These are phyloP conservation scores for Martes martes DNA, from an alignment of 2,113 vertebrate species.

Conservation along the genomic window DNA sequence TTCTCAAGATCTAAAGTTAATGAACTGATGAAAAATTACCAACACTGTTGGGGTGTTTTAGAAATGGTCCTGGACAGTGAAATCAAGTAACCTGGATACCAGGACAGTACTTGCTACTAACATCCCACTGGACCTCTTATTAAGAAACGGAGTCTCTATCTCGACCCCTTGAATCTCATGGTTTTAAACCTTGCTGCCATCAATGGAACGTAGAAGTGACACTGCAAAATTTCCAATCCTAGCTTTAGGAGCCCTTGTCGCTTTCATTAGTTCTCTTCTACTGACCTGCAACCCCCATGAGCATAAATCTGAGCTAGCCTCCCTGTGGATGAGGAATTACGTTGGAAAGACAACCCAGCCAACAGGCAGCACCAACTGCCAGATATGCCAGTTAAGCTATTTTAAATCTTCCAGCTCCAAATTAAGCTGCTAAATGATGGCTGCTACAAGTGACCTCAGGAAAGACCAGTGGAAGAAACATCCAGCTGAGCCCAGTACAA, in stretches of 20 bases:
- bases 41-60: neutral
- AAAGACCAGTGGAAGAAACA: neutral
- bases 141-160: neutral
- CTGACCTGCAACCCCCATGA: neutral
- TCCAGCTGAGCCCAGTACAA: neutral
- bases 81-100: neutral
- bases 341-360: neutral
- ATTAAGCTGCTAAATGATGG: neutral
- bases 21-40: constrained; percentile 15
- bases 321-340: neutral
- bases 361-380: neutral
- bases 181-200: neutral
- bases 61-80: neutral
- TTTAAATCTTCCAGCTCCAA: neutral
- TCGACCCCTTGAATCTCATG: neutral
- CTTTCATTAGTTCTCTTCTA: neutral
- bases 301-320: constrained; percentile 17
- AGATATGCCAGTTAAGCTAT: neutral
- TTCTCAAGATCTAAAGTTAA: constrained; percentile 9
- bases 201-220: neutral
- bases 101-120: neutral
- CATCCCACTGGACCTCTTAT: neutral
- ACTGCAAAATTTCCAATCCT: neutral
- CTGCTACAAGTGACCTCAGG: neutral
- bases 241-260: neutral